Base-by-base conservation (phyloP, 2,113 vertebrate genomes). In the Spea bombifrons region DNA sequence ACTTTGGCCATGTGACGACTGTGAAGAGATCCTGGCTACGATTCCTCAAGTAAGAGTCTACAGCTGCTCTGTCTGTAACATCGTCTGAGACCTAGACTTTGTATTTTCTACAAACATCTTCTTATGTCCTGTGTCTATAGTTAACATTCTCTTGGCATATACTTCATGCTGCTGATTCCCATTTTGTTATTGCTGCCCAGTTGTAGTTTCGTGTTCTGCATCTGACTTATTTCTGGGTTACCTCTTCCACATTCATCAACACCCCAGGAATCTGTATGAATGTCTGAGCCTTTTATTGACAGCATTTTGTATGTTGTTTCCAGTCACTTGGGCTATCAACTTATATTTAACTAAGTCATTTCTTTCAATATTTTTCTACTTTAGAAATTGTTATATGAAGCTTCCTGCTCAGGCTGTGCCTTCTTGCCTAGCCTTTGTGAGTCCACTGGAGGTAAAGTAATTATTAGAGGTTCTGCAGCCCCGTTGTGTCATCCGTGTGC, bases 341-440 rank as follows among this genome's bases (percentile, higher is more conserved):
- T 2, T 65, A 65, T 30, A 7, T 3, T 15, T 15, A 15, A 8
- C 15, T 52, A 9, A 30, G 30, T 76, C 73, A 68, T 12, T 16
- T 66, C 0, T 64, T 71, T 74, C 68, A 5, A 1, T 65, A 46
- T 43, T 16, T 76, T 30, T 52, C 13, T 66, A 0, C 12, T 46
- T 8, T 67, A 67, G 45, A 67, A 10, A n/a, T 44, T 92, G 90
- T 85, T 97, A 96, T 81, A 91, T 91, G 30, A 89, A 90, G 80
- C 93, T 99, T 66, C 95, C 96, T 5, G 95, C 96, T 73, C 97
- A 98, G 88, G 95, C 95, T 8, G 90, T 98, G 47, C 96, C 94
- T 0, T 93, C 95, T 72, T 90, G 92, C 53, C 92, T 99, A 57
- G 88, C 90, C 0, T 93, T 92, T 88, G 90, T 97, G 71, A 94